Evolutionary conservation across 2,888 invertebrate genomes (phyloP).

Genomic region (Atethmia centrago): DNA sequence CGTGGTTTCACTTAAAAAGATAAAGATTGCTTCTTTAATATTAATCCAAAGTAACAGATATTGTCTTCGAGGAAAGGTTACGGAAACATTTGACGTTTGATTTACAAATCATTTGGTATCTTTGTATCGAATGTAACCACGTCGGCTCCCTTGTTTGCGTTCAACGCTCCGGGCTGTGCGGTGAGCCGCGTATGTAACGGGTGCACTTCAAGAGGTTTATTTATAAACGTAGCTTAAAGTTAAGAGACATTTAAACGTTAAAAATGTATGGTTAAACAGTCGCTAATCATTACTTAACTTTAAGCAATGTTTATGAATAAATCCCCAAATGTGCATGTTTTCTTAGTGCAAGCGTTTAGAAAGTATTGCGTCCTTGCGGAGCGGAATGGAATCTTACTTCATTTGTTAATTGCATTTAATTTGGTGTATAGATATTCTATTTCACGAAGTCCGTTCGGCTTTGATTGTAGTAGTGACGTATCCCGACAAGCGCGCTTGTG

Average conservation of each 20-base stretch:
- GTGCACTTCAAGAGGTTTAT: no score
- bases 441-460: no score
- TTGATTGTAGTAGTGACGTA: no score
- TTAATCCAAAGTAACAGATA: not conserved
- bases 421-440: no score
- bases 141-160: slow-evolving; percentile 1
- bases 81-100: not conserved
- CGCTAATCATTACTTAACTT: no score
- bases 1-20: not conserved
- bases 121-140: not conserved
- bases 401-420: not conserved
- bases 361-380: not conserved
- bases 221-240: no score
- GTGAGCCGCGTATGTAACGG: not conserved
- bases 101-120: slow-evolving; percentile 8
- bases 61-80: not conserved
- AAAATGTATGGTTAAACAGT: no score
- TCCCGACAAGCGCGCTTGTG: no score
- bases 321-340: not conserved
- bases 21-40: not conserved
- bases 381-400: not conserved
- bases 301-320: no score
- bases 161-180: not conserved
- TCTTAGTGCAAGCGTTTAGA: not conserved
- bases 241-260: no score